phyloP scores from a whole-genome alignment of 2,888 invertebrate genomes.

The Platycnemis pennipes region DNA sequence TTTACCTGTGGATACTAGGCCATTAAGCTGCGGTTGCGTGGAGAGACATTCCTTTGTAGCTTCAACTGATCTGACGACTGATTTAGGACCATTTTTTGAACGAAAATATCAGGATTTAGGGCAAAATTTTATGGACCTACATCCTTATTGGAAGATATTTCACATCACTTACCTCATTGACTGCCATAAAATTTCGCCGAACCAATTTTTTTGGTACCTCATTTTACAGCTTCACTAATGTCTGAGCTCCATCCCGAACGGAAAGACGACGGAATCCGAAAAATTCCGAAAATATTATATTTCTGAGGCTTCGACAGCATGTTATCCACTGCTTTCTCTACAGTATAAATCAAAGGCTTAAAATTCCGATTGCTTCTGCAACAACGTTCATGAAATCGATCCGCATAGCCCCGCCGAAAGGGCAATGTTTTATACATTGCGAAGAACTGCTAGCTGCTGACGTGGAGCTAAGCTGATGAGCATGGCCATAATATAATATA shows the following conservation, averaged over 20 bases:
- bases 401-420: background rate
- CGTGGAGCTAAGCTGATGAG: background rate
- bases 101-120: too few relatives aligned
- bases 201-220: background rate
- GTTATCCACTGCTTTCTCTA: background rate
- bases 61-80: too few relatives aligned
- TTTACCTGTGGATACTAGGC: too few relatives aligned
- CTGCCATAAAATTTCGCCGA: background rate
- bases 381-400: background rate
- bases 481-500: background rate
- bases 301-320: background rate
- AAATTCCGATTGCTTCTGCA: background rate
- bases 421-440: background rate
- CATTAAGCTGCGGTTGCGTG: too few relatives aligned
- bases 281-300: background rate
- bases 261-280: background rate
- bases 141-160: background rate
- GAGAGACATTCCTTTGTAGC: too few relatives aligned
- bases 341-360: background rate
- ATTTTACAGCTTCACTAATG: background rate
- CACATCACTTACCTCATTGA: background rate
- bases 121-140: too few relatives aligned
- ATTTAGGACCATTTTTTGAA: too few relatives aligned
- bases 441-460: background rate
- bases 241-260: background rate